Conservation (phyloP, 23 tunicate genomes). For the Halocynthia roretzi region DNA sequence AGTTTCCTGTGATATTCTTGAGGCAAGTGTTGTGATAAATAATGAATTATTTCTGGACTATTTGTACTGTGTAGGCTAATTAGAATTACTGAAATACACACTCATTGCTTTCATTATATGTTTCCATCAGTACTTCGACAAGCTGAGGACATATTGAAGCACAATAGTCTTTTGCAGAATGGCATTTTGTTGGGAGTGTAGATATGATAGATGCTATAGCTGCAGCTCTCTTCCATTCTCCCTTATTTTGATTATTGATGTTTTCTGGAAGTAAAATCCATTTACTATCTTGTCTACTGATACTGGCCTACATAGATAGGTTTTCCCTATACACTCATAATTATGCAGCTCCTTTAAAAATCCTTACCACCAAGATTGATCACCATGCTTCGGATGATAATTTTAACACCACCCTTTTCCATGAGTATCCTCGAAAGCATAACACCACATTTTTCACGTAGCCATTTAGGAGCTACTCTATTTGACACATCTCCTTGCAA, state of each 20-base stretch:
- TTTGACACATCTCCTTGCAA: neutral
- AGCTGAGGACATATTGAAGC: constrained; percentile 3
- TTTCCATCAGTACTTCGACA: neutral
- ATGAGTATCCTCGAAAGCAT: constrained; percentile 8
- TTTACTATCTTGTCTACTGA: no score
- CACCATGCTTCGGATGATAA: neutral
- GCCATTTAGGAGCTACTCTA: constrained; percentile 1
- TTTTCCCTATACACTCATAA: no score
- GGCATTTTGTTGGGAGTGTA: constrained; percentile 8
- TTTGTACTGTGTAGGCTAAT: no score
- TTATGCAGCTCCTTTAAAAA: no score
- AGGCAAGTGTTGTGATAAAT: no score
- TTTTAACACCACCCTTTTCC: constrained; percentile 9
- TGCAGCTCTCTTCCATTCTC: constrained; percentile 1
- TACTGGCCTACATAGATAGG: no score
- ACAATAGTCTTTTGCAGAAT: constrained; percentile 2
- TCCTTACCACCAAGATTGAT: neutral
- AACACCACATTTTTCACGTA: constrained; percentile 15
- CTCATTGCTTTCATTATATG: no score
- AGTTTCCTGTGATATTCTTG: no score
- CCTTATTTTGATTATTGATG: neutral
- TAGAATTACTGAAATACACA: no score
- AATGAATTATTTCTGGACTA: no score
- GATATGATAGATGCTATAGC: constrained; percentile 21
- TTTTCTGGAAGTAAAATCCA: no score